phyloP scores from a whole-genome alignment of 1,140 invertebrate species.

The Leptinotarsa texana region DNA sequence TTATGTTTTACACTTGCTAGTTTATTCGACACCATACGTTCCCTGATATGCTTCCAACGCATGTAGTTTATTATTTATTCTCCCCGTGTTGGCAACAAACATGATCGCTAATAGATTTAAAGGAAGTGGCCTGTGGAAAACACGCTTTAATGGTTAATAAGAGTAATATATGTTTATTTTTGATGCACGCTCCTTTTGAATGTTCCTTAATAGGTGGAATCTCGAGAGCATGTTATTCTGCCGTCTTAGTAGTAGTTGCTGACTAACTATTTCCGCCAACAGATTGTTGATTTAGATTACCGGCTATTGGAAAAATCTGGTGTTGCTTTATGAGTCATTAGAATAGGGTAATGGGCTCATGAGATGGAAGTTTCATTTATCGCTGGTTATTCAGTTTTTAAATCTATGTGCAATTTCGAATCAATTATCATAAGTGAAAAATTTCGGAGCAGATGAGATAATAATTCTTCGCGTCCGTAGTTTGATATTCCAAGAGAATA shows the following conservation, averaged over 20 bases:
- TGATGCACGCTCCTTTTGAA: slow-evolving; percentile 5
- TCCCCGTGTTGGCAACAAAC: slow-evolving; percentile 16
- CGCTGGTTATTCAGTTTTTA: no score
- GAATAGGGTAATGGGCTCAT: background rate
- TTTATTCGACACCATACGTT: no score
- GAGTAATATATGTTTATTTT: slow-evolving; percentile 20
- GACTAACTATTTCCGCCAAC: slow-evolving; percentile 20
- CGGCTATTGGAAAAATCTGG: slow-evolving; percentile 4
- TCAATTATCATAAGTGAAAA: no score
- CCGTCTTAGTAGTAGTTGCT: slow-evolving; percentile 3
- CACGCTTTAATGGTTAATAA: slow-evolving; percentile 17
- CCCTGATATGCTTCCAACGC: no score
- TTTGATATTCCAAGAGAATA: no score
- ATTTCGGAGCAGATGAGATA: no score
- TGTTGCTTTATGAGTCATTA: slow-evolving; percentile 5
- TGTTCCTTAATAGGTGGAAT: slow-evolving; percentile 20
- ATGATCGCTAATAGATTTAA: slow-evolving; percentile 14
- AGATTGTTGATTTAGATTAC: slow-evolving; percentile 22
- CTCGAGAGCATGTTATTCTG: slow-evolving; percentile 10
- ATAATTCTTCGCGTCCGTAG: no score
- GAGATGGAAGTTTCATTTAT: background rate
- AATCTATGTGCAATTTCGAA: no score
- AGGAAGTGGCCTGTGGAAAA: slow-evolving; percentile 20
- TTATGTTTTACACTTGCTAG: no score
- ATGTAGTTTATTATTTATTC: slow-evolving; percentile 15